Base-by-base conservation (phyloP, 2,113 vertebrate genomes). In the Aphelocoma coerulescens region DNA sequence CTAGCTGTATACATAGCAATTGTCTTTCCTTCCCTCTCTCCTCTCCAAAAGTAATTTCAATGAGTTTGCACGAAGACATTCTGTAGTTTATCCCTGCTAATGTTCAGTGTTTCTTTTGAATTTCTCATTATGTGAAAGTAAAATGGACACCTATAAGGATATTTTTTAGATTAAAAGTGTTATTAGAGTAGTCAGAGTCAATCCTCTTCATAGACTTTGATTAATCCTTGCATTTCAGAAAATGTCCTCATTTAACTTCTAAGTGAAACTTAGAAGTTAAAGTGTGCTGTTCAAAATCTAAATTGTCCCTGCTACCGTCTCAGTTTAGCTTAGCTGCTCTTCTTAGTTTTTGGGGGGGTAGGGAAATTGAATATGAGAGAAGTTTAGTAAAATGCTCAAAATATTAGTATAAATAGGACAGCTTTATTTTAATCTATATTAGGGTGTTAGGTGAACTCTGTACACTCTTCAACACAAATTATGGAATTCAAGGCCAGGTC, bases 221-320 rank as follows among this genome's bases (percentile, higher is more conserved):
- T 39, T 59, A 57, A 41, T 81, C 21, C 18, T 78, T 68, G 52
- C 24, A 16, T 68, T 75, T 82, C 10, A 12, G 66, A n/a, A 35
- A 5, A 8, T 6, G 7, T 78, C 44, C 33, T 78, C n/a, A n/a
- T n/a, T n/a, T n/a, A n/a, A n/a, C n/a, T n/a, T n/a, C n/a, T n/a
- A n/a, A n/a, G 10, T 52, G 44, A 61, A 68, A 68, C 15, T 26
- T 73, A 3, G 43, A 62, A 67, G 12, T 46, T 76, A 6, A 66
- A 33, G 19, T 18, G 13, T 68, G 11, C 43, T 76, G 4, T 69
- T 83, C 11, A 72, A 57, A 88, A 75, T 16, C 28, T 26, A 41
- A 85, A 44, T 15, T 39, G 15, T 23, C 5, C 11, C 3, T 11
- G 5, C 27, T 52, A 6, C 33, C 0, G 0, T 63, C 57, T 91